A percentile compares a stretch with the other conserved stretches of the same genome.
Evolutionary conservation across 2,797 vertebrate species (phyloP).

Genomic region (Sebastes jordani): DNA sequence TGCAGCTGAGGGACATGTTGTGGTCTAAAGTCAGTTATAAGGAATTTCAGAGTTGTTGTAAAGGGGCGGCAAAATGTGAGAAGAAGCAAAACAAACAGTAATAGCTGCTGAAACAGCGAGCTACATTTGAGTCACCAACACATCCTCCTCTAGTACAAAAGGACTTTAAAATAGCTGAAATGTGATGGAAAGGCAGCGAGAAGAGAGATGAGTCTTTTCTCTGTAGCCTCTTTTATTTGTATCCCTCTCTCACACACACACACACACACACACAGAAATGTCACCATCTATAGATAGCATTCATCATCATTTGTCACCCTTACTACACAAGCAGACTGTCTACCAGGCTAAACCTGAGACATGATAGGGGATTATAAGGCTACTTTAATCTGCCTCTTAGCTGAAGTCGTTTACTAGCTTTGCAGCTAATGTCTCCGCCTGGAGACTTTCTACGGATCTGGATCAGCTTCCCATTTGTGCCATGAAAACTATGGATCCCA

Average conservation of each 20-base stretch:
- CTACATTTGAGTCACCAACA: neutral
- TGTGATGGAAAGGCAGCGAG: neutral
- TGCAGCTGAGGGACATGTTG: neutral
- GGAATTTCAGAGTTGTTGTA: neutral
- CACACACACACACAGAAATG: neutral
- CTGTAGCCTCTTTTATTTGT: neutral
- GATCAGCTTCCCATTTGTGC: neutral
- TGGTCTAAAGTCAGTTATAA: neutral
- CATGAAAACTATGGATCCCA: neutral
- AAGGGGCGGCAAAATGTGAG: neutral
- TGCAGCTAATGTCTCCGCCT: neutral
- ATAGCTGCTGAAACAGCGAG: neutral
- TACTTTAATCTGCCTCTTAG: slow-evolving; percentile 57
- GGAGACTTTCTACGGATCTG: slow-evolving; percentile 1
- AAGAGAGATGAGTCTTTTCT: neutral
- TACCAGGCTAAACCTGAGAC: slow-evolving; percentile 35
- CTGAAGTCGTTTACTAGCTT: slow-evolving; percentile 10
- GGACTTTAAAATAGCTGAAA: neutral
- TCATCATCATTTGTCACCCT: slow-evolving; percentile 6
- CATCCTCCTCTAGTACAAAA: neutral
- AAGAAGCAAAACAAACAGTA: neutral
- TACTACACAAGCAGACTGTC: slow-evolving; percentile 12
- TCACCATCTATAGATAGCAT: slow-evolving; percentile 12
- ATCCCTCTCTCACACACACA: neutral
- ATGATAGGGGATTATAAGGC: slow-evolving; percentile 57